Conservation (phyloP, 2,797 vertebrate species). For the Acrocephalus scirpaceus region DNA sequence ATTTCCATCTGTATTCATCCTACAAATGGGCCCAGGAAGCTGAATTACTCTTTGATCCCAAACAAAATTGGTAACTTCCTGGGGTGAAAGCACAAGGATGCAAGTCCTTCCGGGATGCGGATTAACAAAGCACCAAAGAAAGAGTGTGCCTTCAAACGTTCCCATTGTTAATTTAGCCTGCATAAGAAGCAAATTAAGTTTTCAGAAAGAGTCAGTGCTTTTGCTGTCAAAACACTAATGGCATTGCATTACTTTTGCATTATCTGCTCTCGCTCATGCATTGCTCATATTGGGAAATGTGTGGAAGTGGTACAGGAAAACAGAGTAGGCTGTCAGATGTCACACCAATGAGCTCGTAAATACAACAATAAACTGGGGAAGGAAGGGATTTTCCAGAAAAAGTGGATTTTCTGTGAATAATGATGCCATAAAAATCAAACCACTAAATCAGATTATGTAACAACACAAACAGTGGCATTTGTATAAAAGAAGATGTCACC, state of each 20-base stretch:
- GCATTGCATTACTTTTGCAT: neutral
- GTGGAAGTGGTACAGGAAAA: neutral
- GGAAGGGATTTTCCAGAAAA: constrained; percentile 51
- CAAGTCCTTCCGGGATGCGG: neutral
- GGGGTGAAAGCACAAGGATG: neutral
- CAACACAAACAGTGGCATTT: constrained; percentile 2
- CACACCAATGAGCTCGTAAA: neutral
- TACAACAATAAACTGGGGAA: neutral
- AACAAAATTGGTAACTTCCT: neutral
- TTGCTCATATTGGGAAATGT: neutral
- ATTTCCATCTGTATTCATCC: neutral
- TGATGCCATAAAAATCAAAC: neutral
- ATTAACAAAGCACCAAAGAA: neutral
- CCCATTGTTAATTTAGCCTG: neutral
- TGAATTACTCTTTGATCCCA: neutral
- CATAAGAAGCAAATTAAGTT: neutral
- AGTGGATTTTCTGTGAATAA: constrained; percentile 36
- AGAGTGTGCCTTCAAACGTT: neutral
- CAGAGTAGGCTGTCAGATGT: neutral
- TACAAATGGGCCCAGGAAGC: neutral
- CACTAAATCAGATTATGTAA: constrained; percentile 17
- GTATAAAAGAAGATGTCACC: neutral
- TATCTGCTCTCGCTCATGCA: neutral
- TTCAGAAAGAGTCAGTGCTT: neutral
- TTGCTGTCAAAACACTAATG: neutral